phyloP scores from a whole-genome alignment of 2,888 invertebrate species.

The Andrena bucephala region DNA sequence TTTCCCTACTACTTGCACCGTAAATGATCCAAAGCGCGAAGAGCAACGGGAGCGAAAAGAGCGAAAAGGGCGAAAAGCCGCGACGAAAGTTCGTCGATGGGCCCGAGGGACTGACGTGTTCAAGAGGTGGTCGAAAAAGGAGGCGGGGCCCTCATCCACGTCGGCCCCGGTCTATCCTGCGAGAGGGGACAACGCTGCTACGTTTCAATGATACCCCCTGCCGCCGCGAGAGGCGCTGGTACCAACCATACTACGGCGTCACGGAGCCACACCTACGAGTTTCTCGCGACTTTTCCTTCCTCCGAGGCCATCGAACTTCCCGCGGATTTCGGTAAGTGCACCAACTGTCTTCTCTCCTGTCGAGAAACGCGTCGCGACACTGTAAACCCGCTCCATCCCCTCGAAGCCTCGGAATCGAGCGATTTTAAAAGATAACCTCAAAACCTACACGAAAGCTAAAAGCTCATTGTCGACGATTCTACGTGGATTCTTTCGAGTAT shows the following conservation, averaged over 20 bases:
- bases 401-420: neutral
- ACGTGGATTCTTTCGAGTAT: neutral
- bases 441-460: slow-evolving; percentile 25
- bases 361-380: neutral
- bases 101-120: slow-evolving; percentile 64
- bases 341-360: neutral
- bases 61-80: slow-evolving; percentile 48
- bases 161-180: slow-evolving; percentile 64
- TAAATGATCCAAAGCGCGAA: neutral
- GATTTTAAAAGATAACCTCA: slow-evolving; percentile 67
- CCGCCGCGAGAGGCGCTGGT: slow-evolving; percentile 66
- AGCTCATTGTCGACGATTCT: neutral
- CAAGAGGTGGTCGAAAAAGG: slow-evolving; percentile 71
- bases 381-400: rapidly evolving
- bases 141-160: slow-evolving; percentile 76
- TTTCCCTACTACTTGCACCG: neutral
- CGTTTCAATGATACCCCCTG: slow-evolving; percentile 40
- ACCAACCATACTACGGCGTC: slow-evolving; percentile 79
- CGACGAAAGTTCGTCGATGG: slow-evolving; percentile 58
- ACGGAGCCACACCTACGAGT: slow-evolving; percentile 74
- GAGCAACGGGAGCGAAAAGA: neutral
- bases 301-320: neutral
- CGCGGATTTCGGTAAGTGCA: slow-evolving; percentile 45
- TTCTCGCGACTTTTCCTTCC: slow-evolving; percentile 58
- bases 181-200: slow-evolving; percentile 54